Conservation (phyloP, 23 tunicate species). For the Styela plicata region DNA sequence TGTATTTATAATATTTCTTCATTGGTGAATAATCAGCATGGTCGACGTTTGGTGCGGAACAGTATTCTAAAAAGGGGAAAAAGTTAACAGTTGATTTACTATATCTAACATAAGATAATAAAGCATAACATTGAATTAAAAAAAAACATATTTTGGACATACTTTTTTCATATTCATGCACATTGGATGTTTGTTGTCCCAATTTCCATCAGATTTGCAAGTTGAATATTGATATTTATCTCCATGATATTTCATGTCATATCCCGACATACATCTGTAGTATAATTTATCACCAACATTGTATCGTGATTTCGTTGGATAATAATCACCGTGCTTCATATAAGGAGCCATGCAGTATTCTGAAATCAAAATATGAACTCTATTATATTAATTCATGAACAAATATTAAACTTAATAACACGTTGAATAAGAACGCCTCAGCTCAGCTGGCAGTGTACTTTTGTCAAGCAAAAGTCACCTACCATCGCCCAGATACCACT, state of each 20-base stretch:
- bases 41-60: slow-evolving; percentile 11
- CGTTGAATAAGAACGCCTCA: too few species aligned
- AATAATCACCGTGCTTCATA: slow-evolving; percentile 5
- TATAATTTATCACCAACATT: background rate
- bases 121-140: background rate
- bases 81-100: background rate
- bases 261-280: slow-evolving; percentile 4
- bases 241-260: slow-evolving; percentile 9
- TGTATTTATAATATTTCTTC: slow-evolving; percentile 13
- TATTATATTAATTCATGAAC: too few species aligned
- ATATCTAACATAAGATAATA: too few species aligned
- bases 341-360: slow-evolving; percentile 16
- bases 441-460: too few species aligned
- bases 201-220: slow-evolving; percentile 8
- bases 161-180: slow-evolving; percentile 19
- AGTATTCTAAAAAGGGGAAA: slow-evolving; percentile 15
- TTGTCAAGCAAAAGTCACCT: too few species aligned
- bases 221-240: background rate
- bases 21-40: slow-evolving; percentile 19
- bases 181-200: slow-evolving; percentile 20
- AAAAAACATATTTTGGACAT: slow-evolving; percentile 8
- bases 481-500: too few species aligned
- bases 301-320: slow-evolving; percentile 3
- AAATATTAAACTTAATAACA: too few species aligned
- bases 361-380: background rate